Evolutionary conservation across 37 sponge, comb jelly and placozoan genomes (phyloP).

Genomic region (Agelas oroides): DNA sequence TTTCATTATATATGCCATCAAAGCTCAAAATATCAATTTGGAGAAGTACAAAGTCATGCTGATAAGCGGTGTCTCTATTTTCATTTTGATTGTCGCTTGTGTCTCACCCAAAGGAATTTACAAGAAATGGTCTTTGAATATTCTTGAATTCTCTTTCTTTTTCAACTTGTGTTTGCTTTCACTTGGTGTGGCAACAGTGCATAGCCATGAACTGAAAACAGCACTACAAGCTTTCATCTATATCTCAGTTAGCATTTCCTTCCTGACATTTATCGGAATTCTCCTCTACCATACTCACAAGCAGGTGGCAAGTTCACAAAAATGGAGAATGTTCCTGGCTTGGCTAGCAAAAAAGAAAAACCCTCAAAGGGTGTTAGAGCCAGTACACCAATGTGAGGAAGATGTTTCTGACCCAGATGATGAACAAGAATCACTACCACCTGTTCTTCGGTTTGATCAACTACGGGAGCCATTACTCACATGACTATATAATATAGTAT

Average conservation of each 20-base stretch:
- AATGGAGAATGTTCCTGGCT: not conserved
- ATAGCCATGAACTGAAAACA: too few relatives aligned
- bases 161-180: not conserved
- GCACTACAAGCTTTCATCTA: not conserved
- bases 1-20: not conserved
- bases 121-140: conserved; percentile 9
- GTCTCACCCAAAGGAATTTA: not conserved
- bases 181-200: too few relatives aligned
- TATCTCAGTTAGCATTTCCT: not conserved
- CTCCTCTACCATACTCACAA: not conserved
- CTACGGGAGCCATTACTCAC: not conserved
- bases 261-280: not conserved
- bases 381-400: too few relatives aligned
- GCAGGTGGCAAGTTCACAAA: not conserved
- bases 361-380: too few relatives aligned
- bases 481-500: too few relatives aligned
- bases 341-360: not conserved
- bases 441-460: not conserved
- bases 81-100: not conserved
- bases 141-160: not conserved
- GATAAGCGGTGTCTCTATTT: not conserved
- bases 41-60: not conserved
- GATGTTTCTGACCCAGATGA: too few relatives aligned
- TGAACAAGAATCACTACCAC: too few relatives aligned
- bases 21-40: not conserved